These are phyloP conservation scores for Acrossocheilus wenchowensis DNA, from an alignment of 2,797 vertebrate genomes.

Conservation along the genomic window DNA sequence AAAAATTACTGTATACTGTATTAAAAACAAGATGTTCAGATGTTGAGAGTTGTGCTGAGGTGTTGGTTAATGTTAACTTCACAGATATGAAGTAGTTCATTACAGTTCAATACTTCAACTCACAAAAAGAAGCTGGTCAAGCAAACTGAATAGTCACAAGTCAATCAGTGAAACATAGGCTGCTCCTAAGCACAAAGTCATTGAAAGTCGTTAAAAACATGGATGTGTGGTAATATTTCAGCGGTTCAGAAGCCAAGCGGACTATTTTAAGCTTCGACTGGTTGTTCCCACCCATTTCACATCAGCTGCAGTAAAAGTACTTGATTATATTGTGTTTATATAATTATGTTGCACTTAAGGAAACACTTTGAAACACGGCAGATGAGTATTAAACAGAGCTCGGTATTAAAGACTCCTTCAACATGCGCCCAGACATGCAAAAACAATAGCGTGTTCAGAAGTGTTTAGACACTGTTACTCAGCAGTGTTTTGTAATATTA, in stretches of 20 bases:
- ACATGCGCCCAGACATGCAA: neutral
- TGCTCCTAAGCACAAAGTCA: neutral
- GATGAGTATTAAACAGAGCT: neutral
- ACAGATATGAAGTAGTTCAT: neutral
- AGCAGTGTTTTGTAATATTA: constrained; percentile 15
- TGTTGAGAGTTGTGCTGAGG: neutral
- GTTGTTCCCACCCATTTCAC: neutral
- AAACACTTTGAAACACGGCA: constrained; percentile 18
- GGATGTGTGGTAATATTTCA: neutral
- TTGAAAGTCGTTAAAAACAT: neutral
- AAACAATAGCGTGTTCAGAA: constrained; percentile 3
- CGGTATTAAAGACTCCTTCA: neutral
- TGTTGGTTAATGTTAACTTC: neutral
- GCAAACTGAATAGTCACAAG: neutral
- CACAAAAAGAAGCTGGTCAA: neutral
- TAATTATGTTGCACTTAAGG: constrained; percentile 24
- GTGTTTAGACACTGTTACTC: constrained; percentile 12
- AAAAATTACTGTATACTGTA: no score
- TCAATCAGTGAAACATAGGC: neutral
- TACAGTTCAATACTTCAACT: neutral
- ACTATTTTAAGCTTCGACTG: neutral
- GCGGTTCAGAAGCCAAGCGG: neutral
- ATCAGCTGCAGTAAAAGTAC: neutral
- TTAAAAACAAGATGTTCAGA: neutral
- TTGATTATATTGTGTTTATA: constrained; percentile 23